Percentiles rank a stretch among this genome's conserved stretches.
Conservation (phyloP, 2,888 invertebrate genomes). For the Leptinotarsa haldemani region DNA sequence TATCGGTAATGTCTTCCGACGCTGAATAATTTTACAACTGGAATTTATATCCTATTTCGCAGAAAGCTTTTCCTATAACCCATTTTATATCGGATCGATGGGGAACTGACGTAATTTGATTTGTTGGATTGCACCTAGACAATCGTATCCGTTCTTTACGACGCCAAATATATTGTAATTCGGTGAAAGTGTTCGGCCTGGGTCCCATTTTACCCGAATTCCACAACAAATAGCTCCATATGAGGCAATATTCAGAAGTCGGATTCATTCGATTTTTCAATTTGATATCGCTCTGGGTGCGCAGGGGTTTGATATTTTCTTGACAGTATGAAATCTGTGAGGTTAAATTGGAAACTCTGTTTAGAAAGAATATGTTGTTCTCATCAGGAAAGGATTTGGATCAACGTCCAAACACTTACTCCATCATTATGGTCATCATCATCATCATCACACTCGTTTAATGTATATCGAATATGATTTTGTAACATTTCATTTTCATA, state of each 20-base stretch:
- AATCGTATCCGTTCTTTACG: constrained; percentile 33
- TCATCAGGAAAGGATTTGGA: neutral
- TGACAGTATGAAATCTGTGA: neutral
- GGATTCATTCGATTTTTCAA: constrained; percentile 28
- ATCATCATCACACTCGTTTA: too few species aligned
- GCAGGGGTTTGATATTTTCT: neutral
- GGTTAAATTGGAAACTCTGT: too few species aligned
- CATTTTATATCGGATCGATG: constrained; percentile 32
- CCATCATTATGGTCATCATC: too few species aligned
- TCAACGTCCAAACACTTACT: too few species aligned
- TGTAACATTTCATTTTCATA: too few species aligned
- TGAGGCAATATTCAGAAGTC: constrained; percentile 35
- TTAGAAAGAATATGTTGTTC: too few species aligned
- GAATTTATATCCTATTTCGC: constrained; percentile 31
- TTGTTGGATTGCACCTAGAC: constrained; percentile 40
- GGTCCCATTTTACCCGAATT: constrained; percentile 28
- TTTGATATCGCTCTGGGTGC: constrained; percentile 10
- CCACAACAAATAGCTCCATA: constrained; percentile 33
- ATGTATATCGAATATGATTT: too few species aligned
- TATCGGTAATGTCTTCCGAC: constrained; percentile 20
- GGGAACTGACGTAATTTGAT: constrained; percentile 38
- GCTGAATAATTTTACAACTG: constrained; percentile 27
- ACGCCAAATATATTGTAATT: constrained; percentile 33
- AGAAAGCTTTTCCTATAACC: constrained; percentile 33
- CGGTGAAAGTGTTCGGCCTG: constrained; percentile 32